These are phyloP conservation scores for Mormyrus proboscirostris DNA, from an alignment of 2,797 vertebrate species.

Conservation along the genomic window DNA sequence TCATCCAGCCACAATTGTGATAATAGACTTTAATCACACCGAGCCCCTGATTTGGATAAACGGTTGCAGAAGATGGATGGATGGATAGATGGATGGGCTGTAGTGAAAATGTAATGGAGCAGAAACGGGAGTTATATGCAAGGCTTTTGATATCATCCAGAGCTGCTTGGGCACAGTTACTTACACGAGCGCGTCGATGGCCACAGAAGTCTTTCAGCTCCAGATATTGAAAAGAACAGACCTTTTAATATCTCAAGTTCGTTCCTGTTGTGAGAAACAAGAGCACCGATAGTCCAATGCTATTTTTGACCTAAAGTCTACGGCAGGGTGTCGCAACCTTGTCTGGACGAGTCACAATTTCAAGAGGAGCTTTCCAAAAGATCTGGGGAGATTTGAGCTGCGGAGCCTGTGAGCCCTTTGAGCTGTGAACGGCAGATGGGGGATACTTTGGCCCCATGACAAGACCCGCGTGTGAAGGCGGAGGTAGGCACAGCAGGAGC, in stretches of 20 bases:
- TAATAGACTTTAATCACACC: slow-evolving; percentile 3
- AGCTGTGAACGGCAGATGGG: background rate
- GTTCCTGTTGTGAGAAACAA: background rate
- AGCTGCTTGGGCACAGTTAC: background rate
- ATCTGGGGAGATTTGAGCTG: background rate
- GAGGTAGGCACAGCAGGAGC: background rate
- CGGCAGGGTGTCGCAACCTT: background rate
- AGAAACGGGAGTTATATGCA: background rate
- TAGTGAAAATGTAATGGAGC: background rate
- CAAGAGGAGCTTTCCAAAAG: background rate
- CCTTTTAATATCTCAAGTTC: background rate
- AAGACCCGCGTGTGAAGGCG: background rate
- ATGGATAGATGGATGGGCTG: background rate
- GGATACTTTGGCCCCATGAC: background rate
- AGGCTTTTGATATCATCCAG: background rate
- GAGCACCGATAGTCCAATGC: background rate
- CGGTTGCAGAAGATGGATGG: background rate
- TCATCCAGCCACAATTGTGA: background rate
- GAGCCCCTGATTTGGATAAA: background rate
- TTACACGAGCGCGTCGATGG: background rate
- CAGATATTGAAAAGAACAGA: background rate
- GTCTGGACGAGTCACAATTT: background rate
- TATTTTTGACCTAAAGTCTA: background rate
- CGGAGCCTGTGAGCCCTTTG: background rate
- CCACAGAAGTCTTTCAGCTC: background rate